A percentile compares a stretch with the other conserved stretches of the same genome.
These are phyloP conservation scores for Akabosia matsudoensis DNA, from an alignment of 1,140 invertebrate genomes.

Conservation along the genomic window DNA sequence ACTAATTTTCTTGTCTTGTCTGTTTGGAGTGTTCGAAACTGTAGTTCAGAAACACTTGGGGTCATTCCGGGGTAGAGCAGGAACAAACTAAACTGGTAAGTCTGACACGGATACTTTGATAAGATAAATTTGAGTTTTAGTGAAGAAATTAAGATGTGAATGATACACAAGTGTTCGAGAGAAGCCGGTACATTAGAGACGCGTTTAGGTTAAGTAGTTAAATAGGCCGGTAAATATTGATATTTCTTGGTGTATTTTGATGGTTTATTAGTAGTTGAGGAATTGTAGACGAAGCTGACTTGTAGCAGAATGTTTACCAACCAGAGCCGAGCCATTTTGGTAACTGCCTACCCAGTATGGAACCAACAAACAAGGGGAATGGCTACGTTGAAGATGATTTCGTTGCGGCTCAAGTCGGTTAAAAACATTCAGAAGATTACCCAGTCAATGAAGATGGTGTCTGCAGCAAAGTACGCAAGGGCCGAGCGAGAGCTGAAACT, in stretches of 20 bases:
- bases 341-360: constrained; percentile 24
- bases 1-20: background rate
- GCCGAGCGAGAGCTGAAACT: constrained; percentile 64
- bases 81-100: no score
- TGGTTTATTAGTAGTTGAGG: no score
- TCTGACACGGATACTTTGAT: no score
- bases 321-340: background rate
- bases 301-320: background rate
- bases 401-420: constrained; percentile 66
- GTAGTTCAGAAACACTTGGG: no score
- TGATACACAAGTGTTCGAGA: no score
- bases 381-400: constrained; percentile 66
- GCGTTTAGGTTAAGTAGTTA: no score
- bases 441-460: constrained; percentile 76
- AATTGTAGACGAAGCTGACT: background rate
- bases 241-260: background rate
- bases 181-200: background rate
- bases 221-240: no score
- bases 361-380: constrained; percentile 52
- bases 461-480: constrained; percentile 62
- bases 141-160: no score
- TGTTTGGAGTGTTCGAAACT: background rate
- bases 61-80: no score
- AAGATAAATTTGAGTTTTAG: no score
- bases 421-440: constrained; percentile 74